A percentile compares a stretch with the other conserved stretches of the same genome.
phyloP scores from a whole-genome alignment of 2,113 vertebrate genomes.

The Poeciliopsis prolifica region DNA sequence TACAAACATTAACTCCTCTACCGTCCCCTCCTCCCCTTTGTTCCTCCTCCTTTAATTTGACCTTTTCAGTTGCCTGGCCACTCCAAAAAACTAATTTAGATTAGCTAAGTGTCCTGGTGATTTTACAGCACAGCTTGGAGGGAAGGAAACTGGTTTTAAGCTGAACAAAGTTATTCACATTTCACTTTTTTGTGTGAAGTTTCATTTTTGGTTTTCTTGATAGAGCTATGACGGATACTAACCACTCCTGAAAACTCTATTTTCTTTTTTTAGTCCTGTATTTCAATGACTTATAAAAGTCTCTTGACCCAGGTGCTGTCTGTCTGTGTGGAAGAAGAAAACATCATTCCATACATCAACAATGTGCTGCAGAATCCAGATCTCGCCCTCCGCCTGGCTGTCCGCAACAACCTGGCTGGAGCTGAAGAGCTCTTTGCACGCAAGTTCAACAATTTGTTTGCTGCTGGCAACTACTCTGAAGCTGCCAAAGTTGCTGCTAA shows the following conservation, averaged over 20 bases:
- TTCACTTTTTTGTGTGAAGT: too few relatives aligned
- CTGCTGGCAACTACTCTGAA: conserved; percentile 94
- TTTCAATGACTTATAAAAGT: neutral
- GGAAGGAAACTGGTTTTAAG: neutral
- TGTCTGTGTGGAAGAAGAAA: conserved; percentile 98
- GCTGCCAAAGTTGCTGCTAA: conserved; percentile 98
- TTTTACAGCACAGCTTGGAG: neutral
- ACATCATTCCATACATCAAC: conserved; percentile 99
- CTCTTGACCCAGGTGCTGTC: conserved; percentile 87
- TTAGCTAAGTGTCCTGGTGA: neutral
- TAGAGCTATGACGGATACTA: neutral
- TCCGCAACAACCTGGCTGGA: conserved; percentile 97
- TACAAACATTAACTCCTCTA: too few relatives aligned
- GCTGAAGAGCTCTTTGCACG: conserved; percentile 97
- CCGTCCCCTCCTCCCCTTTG: too few relatives aligned
- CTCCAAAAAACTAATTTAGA: neutral
- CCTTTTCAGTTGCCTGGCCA: neutral
- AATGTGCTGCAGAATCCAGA: conserved; percentile 98
- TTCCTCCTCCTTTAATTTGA: neutral
- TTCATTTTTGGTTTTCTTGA: too few relatives aligned
- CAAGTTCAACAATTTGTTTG: conserved; percentile 97
- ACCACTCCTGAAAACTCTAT: neutral
- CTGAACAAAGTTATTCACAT: too few relatives aligned
- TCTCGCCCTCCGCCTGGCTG: conserved; percentile 94
- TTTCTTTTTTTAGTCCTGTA: neutral